Evolutionary conservation across 2,797 vertebrate species (phyloP), one percentile per base, ranked within the genome.

Genomic region (Margarornis squamiger): DNA sequence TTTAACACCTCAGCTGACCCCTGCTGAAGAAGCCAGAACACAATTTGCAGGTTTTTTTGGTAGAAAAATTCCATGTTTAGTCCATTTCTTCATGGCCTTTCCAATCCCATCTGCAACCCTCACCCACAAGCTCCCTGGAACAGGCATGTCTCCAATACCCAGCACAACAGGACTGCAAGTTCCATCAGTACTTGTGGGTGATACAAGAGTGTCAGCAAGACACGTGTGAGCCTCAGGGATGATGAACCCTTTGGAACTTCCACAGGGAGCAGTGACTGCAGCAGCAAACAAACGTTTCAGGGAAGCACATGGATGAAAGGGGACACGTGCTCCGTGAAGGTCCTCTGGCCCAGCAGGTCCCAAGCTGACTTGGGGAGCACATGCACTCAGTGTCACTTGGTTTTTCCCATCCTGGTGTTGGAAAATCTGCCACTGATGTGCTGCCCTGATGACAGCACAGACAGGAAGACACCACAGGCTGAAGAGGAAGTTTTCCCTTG

Each of bases 291-390:
- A 68, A 75, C 51, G 39, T 55, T 90, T 51, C 52, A 43, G 72
- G 46, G 87, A 49, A 90, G 51, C 30, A 12, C 61, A 30, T 5
- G 23, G 24, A 29, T 51, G 12, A 54, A 71, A 36, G 45, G 36
- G 57, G 20, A 65, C 27, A 26, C 0, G 2, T 29, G 78, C 52
- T 54, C 54, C 0, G 0, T 3, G 10, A 52, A 82, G 38, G 49
- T 51, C 20, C 22, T 51, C 14, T 39, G 62, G 43, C 11, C 63
- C 55, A 57, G 80, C 43, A 73, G 23, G 73, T n/a, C 43, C 48
- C 0, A 0, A 74, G 45, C 0, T 0, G 24, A 18, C 30, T 48
- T 78, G 9, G 22, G 2, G 6, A 84, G 80, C 36, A 19, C 14
- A 0, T 0, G 3, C 8, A 18, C 46, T 87, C 71, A 62, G 10